Evolutionary conservation across 2,113 vertebrate species (phyloP), one percentile per base, ranked within the genome.

Genomic region (Hiodon tergisus): DNA sequence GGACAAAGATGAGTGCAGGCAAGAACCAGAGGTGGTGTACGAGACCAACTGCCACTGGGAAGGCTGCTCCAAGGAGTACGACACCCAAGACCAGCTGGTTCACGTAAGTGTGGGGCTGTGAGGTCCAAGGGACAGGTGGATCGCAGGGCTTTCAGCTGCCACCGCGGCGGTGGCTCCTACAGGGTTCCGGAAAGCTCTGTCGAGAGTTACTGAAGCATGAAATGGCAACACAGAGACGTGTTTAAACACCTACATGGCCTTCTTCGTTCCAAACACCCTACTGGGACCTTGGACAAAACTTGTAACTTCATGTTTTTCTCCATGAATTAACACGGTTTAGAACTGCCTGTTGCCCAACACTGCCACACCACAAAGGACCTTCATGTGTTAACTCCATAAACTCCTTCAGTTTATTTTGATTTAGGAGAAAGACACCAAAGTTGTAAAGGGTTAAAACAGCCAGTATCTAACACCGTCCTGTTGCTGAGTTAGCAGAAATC

Each of bases 1-100:
- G 83, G 97, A 98, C 84, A 94, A 95, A 79, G 97, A 99, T 2
- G 97, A 99, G 85, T 96, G 94, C 79, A 98, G 98, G 81, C 97
- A 97, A 86, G 97, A 99, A 84, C 92, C 95, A 0, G 97, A 99
- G 81, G 94, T 94, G 83, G 85, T 98, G 81, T 98, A 98, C 14
- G 97, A 99, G 88, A 99, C 97, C 10, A 95, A 95, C 87, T 99
- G 97, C 84, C 97, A 96, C 89, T 99, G 97, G 97, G 97, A 97
- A 80, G 94, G 93, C 80, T 99, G 97, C 78, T 85, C 83, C 81
- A 96, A 94, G 89, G 97, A 99, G 87, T 96, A 94, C 0, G 96
- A 98, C 88, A 98, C 94, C 67, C 97, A 98, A 87, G 97, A 98
- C 73, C 97, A 98, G 78, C 93, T 99, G 0, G 97, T 99, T 67